A percentile compares a stretch with the other conserved stretches of the same genome.
Evolutionary conservation across 2,888 invertebrate genomes (phyloP).

Genomic region (Chironomus riparius): DNA sequence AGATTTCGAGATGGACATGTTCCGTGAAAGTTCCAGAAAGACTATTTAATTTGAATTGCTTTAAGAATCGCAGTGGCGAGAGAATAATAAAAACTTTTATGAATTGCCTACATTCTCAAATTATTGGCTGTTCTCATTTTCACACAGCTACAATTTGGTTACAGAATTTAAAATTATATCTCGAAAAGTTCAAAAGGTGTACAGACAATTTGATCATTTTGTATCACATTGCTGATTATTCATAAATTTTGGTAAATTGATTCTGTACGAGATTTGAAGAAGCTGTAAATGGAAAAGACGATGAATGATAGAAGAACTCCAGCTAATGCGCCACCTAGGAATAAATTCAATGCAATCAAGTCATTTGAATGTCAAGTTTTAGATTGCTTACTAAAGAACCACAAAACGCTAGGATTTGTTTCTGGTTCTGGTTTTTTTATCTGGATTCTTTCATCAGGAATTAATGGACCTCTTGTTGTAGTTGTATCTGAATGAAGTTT

Average conservation of each 20-base stretch:
- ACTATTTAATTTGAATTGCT: neutral
- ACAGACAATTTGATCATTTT: neutral
- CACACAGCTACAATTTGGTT: too few species aligned
- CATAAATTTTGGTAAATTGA: constrained; percentile 10
- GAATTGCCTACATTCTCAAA: neutral
- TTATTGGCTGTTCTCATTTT: neutral
- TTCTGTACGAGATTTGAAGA: neutral
- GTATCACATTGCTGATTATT: neutral
- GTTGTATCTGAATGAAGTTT: neutral
- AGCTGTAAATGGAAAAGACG: neutral
- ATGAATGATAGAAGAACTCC: neutral
- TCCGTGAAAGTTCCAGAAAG: constrained; percentile 28
- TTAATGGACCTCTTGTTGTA: neutral
- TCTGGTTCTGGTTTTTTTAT: too few species aligned
- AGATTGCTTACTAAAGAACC: neutral
- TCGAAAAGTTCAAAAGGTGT: neutral
- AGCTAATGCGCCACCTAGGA: neutral
- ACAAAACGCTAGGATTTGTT: neutral
- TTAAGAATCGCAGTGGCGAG: neutral
- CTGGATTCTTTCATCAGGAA: neutral
- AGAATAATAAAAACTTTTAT: neutral
- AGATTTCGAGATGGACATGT: constrained; percentile 50
- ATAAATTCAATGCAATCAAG: neutral
- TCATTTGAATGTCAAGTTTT: neutral
- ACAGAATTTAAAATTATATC: neutral